Base-by-base conservation (phyloP, 2,888 invertebrate genomes). In the Noctua comes region DNA sequence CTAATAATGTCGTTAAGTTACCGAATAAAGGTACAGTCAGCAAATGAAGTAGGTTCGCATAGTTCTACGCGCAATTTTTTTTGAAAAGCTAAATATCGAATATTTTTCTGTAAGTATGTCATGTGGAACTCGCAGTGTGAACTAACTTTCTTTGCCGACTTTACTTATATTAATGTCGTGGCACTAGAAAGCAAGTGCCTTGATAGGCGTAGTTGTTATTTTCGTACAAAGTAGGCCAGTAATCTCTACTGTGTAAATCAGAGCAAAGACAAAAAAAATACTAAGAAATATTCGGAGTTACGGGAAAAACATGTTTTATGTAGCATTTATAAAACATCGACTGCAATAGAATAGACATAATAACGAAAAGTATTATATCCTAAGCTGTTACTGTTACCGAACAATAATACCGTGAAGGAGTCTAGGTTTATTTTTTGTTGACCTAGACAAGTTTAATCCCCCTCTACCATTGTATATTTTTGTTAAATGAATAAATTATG, bases 401-500 rank as follows among this genome's bases (percentile, higher is more conserved):
- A 24, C 59, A 81, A 71, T 59, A 75, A 43, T 64, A 64, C 21
- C 13, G 13, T 24, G 10, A 76, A 59, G 48, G 57, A 51, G 21
- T 40, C 24, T 66, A 48, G 48, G 13, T 11, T 57, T 68, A 43
- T 69, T 40, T 80, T 65, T 81, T 46, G 16, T 31, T 36, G 27
- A 31, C n/a, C 16, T 48, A 54, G n/a, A 62, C 27, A 2, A 71
- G 5, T 69, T 27, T 36, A 43, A 51, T 2, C 24, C 8, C 2
- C 1, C 31, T 75, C 65, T 73, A 57, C 62, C 31, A 59, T 54
- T 80, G 73, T 73, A n/a, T 79, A 80, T 86, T 83, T 85, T 84
- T 86, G 69, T 86, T 85, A 59, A 87, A 85, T 74, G 57, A 84
- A 86, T 82, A 74, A 85, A 80, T 51, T 74, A 64, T 76, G 51